These are phyloP conservation scores for Australoheros scitulus DNA, from an alignment of 2,113 vertebrate genomes.

Conservation along the genomic window DNA sequence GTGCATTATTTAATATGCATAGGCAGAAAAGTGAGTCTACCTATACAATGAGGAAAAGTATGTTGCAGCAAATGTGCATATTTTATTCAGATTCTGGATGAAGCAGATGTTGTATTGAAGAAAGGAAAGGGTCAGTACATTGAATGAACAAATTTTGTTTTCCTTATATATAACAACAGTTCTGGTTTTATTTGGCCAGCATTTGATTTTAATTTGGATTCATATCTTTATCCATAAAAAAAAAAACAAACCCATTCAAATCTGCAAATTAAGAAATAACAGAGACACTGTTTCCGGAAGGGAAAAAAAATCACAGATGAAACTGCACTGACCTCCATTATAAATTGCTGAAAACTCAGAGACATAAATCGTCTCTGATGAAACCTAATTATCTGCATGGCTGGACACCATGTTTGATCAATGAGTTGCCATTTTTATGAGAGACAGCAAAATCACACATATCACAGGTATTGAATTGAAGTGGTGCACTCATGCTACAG, in stretches of 20 bases:
- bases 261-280: background rate
- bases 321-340: background rate
- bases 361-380: background rate
- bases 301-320: background rate
- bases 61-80: conserved; percentile 10
- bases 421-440: background rate
- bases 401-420: background rate
- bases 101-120: background rate
- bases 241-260: background rate
- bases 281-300: background rate
- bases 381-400: background rate
- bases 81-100: background rate
- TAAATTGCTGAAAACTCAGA: background rate
- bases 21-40: conserved; percentile 31
- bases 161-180: background rate
- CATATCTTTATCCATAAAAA: background rate
- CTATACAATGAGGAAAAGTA: background rate
- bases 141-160: background rate
- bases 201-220: background rate
- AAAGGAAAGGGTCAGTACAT: background rate
- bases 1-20: conserved; percentile 48
- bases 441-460: background rate
- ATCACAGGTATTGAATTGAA: background rate
- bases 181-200: background rate
- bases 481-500: background rate